These are phyloP conservation scores for Hyles euphorbiae DNA, from an alignment of 1,140 invertebrate genomes.

Conservation along the genomic window DNA sequence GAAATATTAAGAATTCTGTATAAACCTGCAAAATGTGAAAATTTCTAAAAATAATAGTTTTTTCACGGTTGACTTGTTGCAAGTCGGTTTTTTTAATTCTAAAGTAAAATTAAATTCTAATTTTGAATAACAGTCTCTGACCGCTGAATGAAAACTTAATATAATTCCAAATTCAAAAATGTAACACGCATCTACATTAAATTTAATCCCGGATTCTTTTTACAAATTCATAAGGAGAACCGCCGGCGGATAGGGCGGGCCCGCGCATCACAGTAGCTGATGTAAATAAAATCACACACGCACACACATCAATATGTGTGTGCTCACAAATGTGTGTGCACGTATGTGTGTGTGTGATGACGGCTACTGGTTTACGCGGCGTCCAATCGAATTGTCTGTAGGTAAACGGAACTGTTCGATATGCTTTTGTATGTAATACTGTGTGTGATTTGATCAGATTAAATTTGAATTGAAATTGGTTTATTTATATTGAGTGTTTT, in stretches of 20 bases:
- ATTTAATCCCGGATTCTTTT: too few relatives aligned
- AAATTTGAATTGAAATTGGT: not conserved
- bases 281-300: constrained; percentile 22
- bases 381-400: constrained; percentile 56
- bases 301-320: not conserved
- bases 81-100: too few relatives aligned
- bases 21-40: too few relatives aligned
- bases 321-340: constrained; percentile 14
- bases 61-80: too few relatives aligned
- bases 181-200: too few relatives aligned
- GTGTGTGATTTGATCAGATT: not conserved
- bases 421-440: not conserved
- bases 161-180: too few relatives aligned
- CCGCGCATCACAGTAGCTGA: constrained; percentile 32
- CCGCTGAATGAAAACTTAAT: too few relatives aligned
- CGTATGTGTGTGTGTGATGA: constrained; percentile 27
- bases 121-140: too few relatives aligned
- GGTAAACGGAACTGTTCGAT: constrained; percentile 19
- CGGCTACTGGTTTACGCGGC: constrained; percentile 71
- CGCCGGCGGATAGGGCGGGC: constrained; percentile 25
- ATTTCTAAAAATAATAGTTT: too few relatives aligned
- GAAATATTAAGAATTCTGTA: too few relatives aligned
- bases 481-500: not conserved
- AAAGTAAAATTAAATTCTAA: too few relatives aligned
- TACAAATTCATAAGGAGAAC: constrained; percentile 1